Percentiles rank a stretch among this genome's conserved stretches.
phyloP scores from a whole-genome alignment of 1,140 invertebrate genomes.

The Cydia pomonella region DNA sequence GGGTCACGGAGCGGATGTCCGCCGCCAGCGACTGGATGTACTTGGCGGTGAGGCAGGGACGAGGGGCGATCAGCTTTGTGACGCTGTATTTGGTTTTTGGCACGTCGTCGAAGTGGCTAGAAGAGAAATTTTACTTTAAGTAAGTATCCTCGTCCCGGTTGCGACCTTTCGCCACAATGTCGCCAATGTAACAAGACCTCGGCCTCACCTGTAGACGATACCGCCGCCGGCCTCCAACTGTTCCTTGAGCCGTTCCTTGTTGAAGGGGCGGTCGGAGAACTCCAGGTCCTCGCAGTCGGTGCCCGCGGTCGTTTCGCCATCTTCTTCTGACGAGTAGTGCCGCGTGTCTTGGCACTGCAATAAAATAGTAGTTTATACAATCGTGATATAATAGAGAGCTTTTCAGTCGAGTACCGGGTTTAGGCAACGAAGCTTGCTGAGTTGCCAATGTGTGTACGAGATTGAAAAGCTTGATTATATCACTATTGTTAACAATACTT shows the following conservation, averaged over 20 bases:
- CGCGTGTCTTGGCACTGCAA: conserved; percentile 56
- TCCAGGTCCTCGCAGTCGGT: conserved; percentile 78
- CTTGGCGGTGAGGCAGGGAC: conserved; percentile 83
- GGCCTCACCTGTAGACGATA: conserved; percentile 75
- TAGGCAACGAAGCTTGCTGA: no score
- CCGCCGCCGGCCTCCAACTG: conserved; percentile 82
- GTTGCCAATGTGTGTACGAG: no score
- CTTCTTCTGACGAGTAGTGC: conserved; percentile 71
- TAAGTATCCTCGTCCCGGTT: no score
- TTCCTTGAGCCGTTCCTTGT: conserved; percentile 80
- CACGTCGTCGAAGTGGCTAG: conserved; percentile 80
- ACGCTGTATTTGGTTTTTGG: conserved; percentile 79
- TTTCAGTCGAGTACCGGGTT: no score
- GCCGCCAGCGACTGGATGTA: conserved; percentile 82
- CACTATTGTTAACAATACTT: no score
- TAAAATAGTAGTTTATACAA: no score
- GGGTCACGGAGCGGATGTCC: conserved; percentile 77
- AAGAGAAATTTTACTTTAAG: conserved; percentile 24
- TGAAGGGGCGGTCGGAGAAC: conserved; percentile 76
- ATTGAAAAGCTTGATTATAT: no score
- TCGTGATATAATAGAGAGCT: no score
- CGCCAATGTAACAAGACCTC: no score
- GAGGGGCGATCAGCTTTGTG: conserved; percentile 81
- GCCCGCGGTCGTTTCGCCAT: conserved; percentile 55
- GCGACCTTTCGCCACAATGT: no score